Base-by-base conservation (phyloP, 2,888 invertebrate species). In the Thecophora atra region DNA sequence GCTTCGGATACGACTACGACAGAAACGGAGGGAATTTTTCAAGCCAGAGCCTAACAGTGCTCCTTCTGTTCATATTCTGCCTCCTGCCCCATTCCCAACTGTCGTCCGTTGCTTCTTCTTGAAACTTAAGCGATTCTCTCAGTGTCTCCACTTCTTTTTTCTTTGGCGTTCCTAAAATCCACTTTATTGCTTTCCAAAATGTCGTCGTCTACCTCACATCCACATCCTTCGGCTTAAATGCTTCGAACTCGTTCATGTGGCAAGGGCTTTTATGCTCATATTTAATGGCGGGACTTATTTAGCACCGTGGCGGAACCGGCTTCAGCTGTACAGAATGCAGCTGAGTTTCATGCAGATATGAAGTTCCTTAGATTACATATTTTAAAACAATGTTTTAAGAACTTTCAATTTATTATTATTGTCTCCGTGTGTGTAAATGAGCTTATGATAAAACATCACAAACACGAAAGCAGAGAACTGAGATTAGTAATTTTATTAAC, bases 201-300 rank as follows among this genome's bases (percentile, higher is more conserved):
- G 44, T 42, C 37, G 37, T 37, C 3, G 37, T 11, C 7, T 47
- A 47, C 47, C 17, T 24, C 58, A 28, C 24, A 26, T 79, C 78
- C 79, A 28, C 24, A 26, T 79, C 78, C 79, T 81, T 81, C 79
- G 76, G 80, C 80, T 80, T 80, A 80, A 80, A 79, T 78, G 81
- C 78, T 79, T 76, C 44, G 70, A 72, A 71, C 70, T 71, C 80
- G 76, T 81, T 81, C 81, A 81, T 78, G 81, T 79, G 80, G 78
- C 77, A 81, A 79, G 77, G 79, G 80, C 80, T 81, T 81, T 81
- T 79, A 81, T 81, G 78, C 17, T 81, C 79, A 81, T 81, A 78
- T 80, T 81, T 81, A 81, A 82, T 82, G 77, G 79, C 77, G 77
- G 78, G 77, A 78, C 79, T 79, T 81, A 80, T 82, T 82, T 78